Percentiles rank a stretch among this genome's conserved stretches.
Conservation (phyloP, 2,113 vertebrate species). For the Glaucidium brasilianum region DNA sequence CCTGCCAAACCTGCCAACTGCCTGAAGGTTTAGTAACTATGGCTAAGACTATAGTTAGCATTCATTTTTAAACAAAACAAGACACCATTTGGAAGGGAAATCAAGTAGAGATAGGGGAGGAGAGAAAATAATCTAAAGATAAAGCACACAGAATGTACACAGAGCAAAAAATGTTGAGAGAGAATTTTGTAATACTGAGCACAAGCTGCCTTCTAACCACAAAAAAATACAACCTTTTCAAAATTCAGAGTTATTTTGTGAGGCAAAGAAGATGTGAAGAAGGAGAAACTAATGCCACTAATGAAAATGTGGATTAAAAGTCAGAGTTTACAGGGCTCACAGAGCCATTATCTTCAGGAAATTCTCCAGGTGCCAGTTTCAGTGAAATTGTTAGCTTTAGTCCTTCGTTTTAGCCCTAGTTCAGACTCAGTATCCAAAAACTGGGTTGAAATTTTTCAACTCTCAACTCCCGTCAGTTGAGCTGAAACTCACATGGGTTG, state of each 20-base stretch:
- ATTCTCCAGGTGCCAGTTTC: not conserved
- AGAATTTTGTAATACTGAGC: not conserved
- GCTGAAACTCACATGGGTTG: conserved; percentile 80
- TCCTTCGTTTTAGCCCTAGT: not conserved
- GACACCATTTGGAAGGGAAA: not conserved
- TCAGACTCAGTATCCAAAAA: not conserved
- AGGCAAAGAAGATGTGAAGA: not conserved
- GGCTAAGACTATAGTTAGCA: not conserved
- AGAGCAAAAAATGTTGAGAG: not conserved
- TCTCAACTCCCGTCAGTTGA: conserved; percentile 52
- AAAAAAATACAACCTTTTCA: not conserved
- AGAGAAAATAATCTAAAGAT: not conserved
- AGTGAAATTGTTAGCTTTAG: not conserved
- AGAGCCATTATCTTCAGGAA: not conserved
- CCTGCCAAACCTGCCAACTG: not conserved
- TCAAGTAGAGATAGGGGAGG: not conserved
- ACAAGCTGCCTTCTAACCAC: not conserved
- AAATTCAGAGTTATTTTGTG: not conserved
- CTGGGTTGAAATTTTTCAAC: not conserved
- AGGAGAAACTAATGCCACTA: not conserved
- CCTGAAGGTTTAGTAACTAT: not conserved
- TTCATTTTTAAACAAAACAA: not conserved
- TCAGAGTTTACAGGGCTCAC: not conserved
- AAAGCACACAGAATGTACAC: not conserved
- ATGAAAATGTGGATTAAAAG: not conserved